Evolutionary conservation across 1,140 invertebrate species (phyloP).

Genomic region (Carcinoscorpius rotundicauda): DNA sequence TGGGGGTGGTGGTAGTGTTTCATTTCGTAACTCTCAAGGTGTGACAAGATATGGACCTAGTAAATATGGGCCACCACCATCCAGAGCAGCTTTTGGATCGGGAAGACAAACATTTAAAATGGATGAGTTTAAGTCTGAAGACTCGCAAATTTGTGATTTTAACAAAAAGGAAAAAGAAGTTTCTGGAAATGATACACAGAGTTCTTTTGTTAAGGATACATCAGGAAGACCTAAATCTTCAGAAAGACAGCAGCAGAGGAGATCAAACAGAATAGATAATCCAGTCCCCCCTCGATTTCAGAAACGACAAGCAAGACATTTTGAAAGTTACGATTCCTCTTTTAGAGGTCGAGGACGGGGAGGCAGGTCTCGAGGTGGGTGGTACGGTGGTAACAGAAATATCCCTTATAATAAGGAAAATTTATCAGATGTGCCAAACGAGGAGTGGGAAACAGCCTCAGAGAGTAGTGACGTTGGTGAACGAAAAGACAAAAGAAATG

Average conservation of each 20-base stretch:
- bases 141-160: conserved; percentile 15
- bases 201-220: conserved; percentile 7
- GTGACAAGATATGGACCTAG: conserved; percentile 39
- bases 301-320: conserved; percentile 19
- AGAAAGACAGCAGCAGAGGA: conserved; percentile 16
- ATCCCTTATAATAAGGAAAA: conserved; percentile 31
- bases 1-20: conserved; percentile 15
- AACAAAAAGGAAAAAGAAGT: conserved; percentile 10
- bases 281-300: conserved; percentile 24
- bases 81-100: conserved; percentile 59
- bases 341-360: conserved; percentile 26
- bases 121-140: conserved; percentile 12
- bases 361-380: conserved; percentile 24
- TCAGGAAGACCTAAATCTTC: conserved; percentile 15
- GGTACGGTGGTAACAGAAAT: conserved; percentile 10
- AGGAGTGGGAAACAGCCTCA: conserved; percentile 49
- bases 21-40: conserved; percentile 36
- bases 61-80: conserved; percentile 54
- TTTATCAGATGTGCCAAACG: conserved; percentile 39
- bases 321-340: conserved; percentile 17
- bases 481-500: conserved; percentile 23
- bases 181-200: conserved; percentile 8
- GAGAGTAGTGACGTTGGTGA: conserved; percentile 42
- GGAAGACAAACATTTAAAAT: conserved; percentile 5
- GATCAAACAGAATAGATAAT: conserved; percentile 17